A percentile compares a stretch with the other conserved stretches of the same genome.
phyloP scores from a whole-genome alignment of 2,888 invertebrate genomes.

The Ypsolopha scabrella region DNA sequence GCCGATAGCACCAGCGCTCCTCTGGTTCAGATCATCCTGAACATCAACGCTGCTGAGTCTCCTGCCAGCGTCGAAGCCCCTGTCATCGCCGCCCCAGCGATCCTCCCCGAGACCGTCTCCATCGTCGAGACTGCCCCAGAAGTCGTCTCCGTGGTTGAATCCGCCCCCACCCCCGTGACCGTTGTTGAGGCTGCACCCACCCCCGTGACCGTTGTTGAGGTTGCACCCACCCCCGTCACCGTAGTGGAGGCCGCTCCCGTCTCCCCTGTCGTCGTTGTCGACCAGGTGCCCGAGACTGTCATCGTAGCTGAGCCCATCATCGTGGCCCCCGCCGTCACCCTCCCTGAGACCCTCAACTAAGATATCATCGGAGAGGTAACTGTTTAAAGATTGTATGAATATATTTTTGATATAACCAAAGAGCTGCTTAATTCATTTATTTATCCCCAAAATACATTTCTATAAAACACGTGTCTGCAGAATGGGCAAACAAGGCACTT shows the following conservation, averaged over 20 bases:
- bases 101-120: not conserved
- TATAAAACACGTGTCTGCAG: no score
- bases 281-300: not conserved
- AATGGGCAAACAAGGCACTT: no score
- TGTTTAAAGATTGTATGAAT: not conserved
- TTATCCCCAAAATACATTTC: no score
- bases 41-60: slow-evolving; percentile 18
- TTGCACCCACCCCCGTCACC: slow-evolving; percentile 6
- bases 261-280: slow-evolving; percentile 5
- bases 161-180: slow-evolving; percentile 9
- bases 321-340: slow-evolving; percentile 22
- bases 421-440: not conserved
- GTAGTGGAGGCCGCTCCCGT: slow-evolving; percentile 12
- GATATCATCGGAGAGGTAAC: not conserved
- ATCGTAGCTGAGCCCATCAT: slow-evolving; percentile 14
- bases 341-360: slow-evolving; percentile 31
- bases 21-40: slow-evolving; percentile 28
- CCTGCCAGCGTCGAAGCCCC: slow-evolving; percentile 2
- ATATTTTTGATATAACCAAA: not conserved
- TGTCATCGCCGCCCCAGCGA: not conserved
- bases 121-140: not conserved
- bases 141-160: slow-evolving; percentile 11
- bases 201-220: slow-evolving; percentile 5
- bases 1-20: slow-evolving; percentile 13
- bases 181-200: not conserved